Evolutionary conservation across 2,888 invertebrate species (phyloP), one percentile per base, ranked within the genome.

Genomic region (Pterobdella sp.): DNA sequence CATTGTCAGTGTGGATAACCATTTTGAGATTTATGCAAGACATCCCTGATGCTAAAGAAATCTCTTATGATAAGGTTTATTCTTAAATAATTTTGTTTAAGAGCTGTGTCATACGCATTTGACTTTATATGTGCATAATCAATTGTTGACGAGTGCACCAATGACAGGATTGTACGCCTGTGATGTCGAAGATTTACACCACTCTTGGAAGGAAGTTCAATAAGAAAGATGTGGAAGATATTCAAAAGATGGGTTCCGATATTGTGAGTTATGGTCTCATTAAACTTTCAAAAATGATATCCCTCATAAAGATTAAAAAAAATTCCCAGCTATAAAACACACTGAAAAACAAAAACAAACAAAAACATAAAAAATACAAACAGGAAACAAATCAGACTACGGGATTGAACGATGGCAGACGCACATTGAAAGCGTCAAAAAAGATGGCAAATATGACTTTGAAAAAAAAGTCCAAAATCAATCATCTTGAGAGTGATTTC

Each of bases 151-250:
- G 10, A 18, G 18, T 42, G 42, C 18, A 36, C 49, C 76, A 74
- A 37, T 75, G 77, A 31, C 86, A 94, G 82, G 96, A 97, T 83
- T 96, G 91, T 78, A 95, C 94, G 0, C 96, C 96, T 0, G 96
- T 98, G 0, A 98, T 98, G 97, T 94, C 94, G 0, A 95, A 96
- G 85, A 95, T 98, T 1, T 96, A 97, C 26, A 94, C 96, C 0
- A 98, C 85, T 0, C 80, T 85, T 18, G 96, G 96, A 0, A 88
- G 96, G 42, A 95, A 95, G 85, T 96, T 96, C 81, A 94, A 94
- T 78, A 88, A 94, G 75, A 92, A 94, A 86, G 96, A 97, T 84
- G 93, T 96, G 80, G 95, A 95, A 84, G 95, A 96, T 84, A 95
- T 94, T 7, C 94, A 94, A 85, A 86, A 92, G 84, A 93, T 94